These are phyloP conservation scores for Eremophila alpestris DNA, from an alignment of 2,797 vertebrate species.

Conservation along the genomic window DNA sequence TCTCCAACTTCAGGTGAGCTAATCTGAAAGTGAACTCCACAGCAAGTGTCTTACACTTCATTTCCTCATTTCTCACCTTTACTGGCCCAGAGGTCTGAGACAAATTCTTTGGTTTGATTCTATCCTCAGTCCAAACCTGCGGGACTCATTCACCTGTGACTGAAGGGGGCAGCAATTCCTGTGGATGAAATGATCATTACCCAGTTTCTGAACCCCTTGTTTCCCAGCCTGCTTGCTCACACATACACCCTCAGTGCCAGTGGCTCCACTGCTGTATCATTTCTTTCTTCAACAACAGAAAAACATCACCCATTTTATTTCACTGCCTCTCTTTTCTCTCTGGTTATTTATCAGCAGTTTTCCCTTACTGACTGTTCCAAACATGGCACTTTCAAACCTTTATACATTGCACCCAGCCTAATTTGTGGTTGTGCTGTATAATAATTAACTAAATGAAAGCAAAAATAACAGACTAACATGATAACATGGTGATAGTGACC, in stretches of 20 bases:
- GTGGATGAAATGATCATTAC: neutral
- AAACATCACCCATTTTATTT: neutral
- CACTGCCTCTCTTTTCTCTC: neutral
- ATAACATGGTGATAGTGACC: neutral
- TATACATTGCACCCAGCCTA: neutral
- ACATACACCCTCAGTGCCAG: fast-evolving
- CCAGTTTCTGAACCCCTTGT: neutral
- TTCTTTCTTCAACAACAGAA: neutral
- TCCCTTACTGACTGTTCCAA: neutral
- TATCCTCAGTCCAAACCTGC: neutral
- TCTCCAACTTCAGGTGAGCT: neutral
- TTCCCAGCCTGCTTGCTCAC: neutral
- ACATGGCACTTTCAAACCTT: neutral
- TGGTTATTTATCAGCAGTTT: neutral
- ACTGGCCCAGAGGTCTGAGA: neutral
- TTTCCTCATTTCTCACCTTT: neutral
- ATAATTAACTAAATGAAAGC: neutral
- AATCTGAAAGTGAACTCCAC: neutral
- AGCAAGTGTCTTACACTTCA: neutral
- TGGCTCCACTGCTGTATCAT: fast-evolving
- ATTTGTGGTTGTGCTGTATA: neutral
- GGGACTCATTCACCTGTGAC: neutral
- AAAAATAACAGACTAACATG: neutral
- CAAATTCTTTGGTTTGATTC: neutral
- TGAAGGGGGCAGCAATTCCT: neutral